Evolutionary conservation across 2,888 invertebrate species (phyloP), one percentile per base, ranked within the genome.

Genomic region (Tiphia femorata): DNA sequence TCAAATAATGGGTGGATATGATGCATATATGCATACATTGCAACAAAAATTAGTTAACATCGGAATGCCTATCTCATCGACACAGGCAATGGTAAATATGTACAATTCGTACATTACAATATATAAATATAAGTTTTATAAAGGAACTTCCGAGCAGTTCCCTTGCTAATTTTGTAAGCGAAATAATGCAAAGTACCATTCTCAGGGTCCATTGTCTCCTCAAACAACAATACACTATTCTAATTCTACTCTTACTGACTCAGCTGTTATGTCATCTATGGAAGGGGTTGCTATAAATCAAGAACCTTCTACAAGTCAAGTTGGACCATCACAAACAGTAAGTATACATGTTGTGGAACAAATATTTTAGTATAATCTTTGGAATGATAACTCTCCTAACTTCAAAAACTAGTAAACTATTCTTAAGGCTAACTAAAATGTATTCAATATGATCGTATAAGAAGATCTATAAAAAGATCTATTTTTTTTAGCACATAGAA

Each of bases 21-120:
- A 87, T 77, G 87, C 88, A 41, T 91, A 91, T 78, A 88, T 91
- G 87, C 87, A 90, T 70, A 88, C 88, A 42, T 83, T 92, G 62
- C 92, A 92, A 70, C 91, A 92, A 77, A 91, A 91, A 77, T 84
- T 91, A 30, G 87, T 89, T 23, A 84, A 83, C 33, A 80, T 84
- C 46, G 83, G 84, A n/a, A 79, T 70, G 72, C 70, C 70, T 4
- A 35, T 60, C 29, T 68, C 65, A 8, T 55, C 61, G 2, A 10
- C 62, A n/a, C 68, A 71, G 12, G n/a, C n/a, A n/a, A 33, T 14
- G 33, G 33, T 33, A n/a, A 59, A 53, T 17, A 10, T 51, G 65
- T 64, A 56, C 55, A 56, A 58, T 48, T 25, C 42, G 25, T 16
- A 25, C n/a, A n/a, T 17, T 23, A 2, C 14, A 30, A 4, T n/a